Evolutionary conservation across 2,113 vertebrate species (phyloP).

Genomic region (Abramis brama): DNA sequence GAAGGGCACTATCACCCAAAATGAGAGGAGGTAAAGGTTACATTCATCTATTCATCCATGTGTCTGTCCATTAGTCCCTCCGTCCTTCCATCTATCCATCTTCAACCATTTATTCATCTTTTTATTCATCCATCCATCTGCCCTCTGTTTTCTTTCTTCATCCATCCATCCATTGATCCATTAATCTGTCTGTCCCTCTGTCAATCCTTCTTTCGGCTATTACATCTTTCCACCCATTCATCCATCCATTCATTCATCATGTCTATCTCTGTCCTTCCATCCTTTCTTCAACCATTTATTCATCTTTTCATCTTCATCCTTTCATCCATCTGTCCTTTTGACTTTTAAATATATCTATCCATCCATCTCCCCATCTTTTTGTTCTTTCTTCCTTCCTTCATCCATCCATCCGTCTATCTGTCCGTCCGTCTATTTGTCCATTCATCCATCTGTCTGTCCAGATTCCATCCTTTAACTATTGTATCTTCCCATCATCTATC

Average conservation of each 20-base stretch:
- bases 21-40: constrained; percentile 88
- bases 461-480: not conserved
- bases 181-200: not conserved
- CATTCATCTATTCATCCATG: not conserved
- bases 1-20: constrained; percentile 98
- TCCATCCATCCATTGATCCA: not conserved
- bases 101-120: not conserved
- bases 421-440: not conserved
- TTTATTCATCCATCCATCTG: not conserved
- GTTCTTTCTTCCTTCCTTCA: not conserved
- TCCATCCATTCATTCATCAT: not conserved
- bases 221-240: not conserved
- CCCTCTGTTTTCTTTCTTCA: not conserved
- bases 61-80: not conserved
- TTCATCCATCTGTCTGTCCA: not conserved
- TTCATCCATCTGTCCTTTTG: too few relatives aligned
- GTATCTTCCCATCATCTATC: not conserved
- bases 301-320: not conserved
- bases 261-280: not conserved
- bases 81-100: not conserved
- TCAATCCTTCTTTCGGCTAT: too few relatives aligned
- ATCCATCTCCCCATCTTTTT: not conserved
- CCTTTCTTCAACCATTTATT: not conserved
- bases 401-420: not conserved
- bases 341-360: not conserved